Base-by-base conservation (phyloP, 1,140 invertebrate genomes). In the Eumeta japonica region DNA sequence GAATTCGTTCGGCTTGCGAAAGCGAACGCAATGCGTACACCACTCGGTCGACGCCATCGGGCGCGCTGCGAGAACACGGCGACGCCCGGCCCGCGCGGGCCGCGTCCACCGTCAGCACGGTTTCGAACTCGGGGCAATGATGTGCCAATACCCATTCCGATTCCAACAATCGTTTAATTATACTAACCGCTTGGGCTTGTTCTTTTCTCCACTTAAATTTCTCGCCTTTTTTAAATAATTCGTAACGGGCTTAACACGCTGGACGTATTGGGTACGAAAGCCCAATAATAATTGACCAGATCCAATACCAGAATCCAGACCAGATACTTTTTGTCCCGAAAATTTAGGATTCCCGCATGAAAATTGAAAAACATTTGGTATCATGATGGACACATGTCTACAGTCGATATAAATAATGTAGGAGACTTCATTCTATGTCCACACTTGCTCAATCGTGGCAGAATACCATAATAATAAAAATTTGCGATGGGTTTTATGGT, bases 251-350 rank as follows among this genome's bases (percentile, higher is more conserved):
- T 35, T 17, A 62, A 46, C 14, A 62, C 39, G 4, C 38, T 39
- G 1, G 66, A 53, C 12, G 68, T 58, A 35, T 66, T 60, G 3
- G 44, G 55, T 7, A 76, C 52, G 38, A 80, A 79, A 28, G 58
- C 52, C 2, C 58, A 43, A 47, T 79, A 79, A 47, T 71, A 80
- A n/a, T 15, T 58, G 62, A 3, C 66, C 52, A 43, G 79, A 52
- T 2, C 75, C 74, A 2, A 79, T 38, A 41, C 79, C 79, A 3
- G 47, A 36, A 48, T 64, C 48, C 0, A 77, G 40, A 41, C 67
- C 56, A 3, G 47, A 51, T 1, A 53, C 50, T 39, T 62, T 64
- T 20, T 35, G n/a, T n/a, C n/a, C n/a, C n/a, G n/a, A n/a, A n/a
- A n/a, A n/a, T n/a, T n/a, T n/a, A n/a, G n/a, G n/a, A n/a, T n/a